A percentile compares a stretch with the other conserved stretches of the same genome.
Evolutionary conservation across 2,888 invertebrate genomes (phyloP).

Genomic region (Entomobrya multifasciata): DNA sequence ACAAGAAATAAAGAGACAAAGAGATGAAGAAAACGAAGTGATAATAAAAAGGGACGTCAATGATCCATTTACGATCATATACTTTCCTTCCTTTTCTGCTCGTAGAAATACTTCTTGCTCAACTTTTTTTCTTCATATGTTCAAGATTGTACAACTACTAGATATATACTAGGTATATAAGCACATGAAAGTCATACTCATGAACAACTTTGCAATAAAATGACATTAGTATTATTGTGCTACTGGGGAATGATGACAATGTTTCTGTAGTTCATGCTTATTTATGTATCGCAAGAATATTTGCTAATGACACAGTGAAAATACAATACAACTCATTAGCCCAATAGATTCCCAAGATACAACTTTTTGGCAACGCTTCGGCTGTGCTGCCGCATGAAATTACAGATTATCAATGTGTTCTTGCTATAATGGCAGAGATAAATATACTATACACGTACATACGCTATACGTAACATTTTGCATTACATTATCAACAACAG

Average conservation of each 20-base stretch:
- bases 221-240: neutral
- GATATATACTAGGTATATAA: neutral
- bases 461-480: neutral
- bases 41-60: conserved; percentile 2
- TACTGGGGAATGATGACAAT: too few species aligned
- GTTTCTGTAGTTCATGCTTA: neutral
- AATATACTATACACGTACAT: neutral
- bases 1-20: neutral
- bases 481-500: neutral
- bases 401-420: neutral
- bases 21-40: neutral
- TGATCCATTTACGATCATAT: neutral
- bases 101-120: neutral
- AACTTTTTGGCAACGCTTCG: neutral
- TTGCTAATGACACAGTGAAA: neutral
- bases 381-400: neutral
- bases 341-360: neutral
- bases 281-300: neutral
- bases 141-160: too few species aligned
- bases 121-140: neutral
- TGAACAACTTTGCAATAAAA: too few species aligned
- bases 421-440: too few species aligned
- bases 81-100: neutral
- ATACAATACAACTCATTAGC: conserved; percentile 34
- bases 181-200: neutral